Conservation (phyloP, 2,888 invertebrate species). For the Clusia tigrina region DNA sequence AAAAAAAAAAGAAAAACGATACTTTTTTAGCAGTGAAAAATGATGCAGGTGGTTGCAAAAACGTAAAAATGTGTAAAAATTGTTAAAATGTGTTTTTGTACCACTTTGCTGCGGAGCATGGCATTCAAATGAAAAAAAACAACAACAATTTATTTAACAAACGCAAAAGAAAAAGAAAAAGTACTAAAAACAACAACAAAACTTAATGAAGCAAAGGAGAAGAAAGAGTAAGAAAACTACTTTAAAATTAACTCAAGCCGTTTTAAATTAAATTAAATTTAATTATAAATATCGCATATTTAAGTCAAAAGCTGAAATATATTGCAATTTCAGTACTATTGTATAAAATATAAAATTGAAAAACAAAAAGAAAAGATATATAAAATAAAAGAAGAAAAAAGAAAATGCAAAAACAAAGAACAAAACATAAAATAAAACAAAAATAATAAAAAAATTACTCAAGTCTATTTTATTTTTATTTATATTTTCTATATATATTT, state of each 20-base stretch:
- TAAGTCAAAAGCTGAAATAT: background rate
- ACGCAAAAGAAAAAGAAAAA: too few relatives aligned
- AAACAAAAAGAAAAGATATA: background rate
- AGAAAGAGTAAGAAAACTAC: background rate
- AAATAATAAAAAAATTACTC: background rate
- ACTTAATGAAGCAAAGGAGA: background rate
- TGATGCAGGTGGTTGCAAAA: too few relatives aligned
- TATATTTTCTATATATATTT: too few relatives aligned
- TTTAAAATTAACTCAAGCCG: constrained; percentile 1
- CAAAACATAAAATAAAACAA: background rate
- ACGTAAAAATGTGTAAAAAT: too few relatives aligned
- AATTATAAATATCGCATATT: background rate
- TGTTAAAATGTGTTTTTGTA: too few relatives aligned
- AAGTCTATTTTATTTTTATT: too few relatives aligned
- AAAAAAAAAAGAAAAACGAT: too few relatives aligned
- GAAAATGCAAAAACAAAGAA: background rate
- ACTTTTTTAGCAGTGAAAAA: too few relatives aligned
- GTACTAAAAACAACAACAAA: too few relatives aligned
- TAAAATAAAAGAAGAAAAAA: background rate
- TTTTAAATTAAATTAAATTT: background rate
- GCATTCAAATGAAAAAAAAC: too few relatives aligned
- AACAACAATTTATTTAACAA: background rate
- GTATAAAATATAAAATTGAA: background rate
- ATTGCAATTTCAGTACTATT: constrained; percentile 9
- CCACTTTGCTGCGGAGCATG: too few relatives aligned